Conservation (phyloP, 2,113 vertebrate genomes). For the Andinoacara biseriatus region DNA sequence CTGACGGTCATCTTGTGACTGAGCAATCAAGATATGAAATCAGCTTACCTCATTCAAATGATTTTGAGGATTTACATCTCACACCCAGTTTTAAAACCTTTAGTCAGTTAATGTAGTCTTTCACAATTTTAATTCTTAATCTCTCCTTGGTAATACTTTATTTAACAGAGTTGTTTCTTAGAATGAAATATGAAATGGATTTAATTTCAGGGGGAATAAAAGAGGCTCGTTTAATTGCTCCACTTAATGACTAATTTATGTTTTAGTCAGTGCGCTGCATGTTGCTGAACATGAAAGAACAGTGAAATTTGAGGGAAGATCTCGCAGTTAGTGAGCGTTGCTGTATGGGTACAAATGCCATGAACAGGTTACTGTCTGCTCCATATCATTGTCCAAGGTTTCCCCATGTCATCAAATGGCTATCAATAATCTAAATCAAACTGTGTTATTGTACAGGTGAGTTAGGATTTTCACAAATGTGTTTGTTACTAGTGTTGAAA, state of each 20-base stretch:
- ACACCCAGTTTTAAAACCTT: not conserved
- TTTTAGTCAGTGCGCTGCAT: not conserved
- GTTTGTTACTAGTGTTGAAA: too few species aligned
- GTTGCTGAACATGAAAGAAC: not conserved
- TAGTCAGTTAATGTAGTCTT: not conserved
- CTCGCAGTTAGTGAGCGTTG: not conserved
- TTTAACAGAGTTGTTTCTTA: conserved; percentile 3
- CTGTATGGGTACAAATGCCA: not conserved
- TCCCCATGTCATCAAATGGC: not conserved
- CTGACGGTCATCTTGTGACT: not conserved
- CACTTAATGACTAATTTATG: conserved; percentile 10
- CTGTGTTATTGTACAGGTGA: not conserved
- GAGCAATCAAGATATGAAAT: not conserved
- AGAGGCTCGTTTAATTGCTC: not conserved
- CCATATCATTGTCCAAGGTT: not conserved
- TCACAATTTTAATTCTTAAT: conserved; percentile 3
- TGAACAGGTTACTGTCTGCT: too few species aligned
- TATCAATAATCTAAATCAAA: not conserved
- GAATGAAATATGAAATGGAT: not conserved
- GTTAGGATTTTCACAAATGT: not conserved
- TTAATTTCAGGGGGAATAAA: not conserved
- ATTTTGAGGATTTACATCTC: not conserved
- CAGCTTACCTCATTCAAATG: not conserved
- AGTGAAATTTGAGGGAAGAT: rapidly evolving
- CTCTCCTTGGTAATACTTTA: conserved; percentile 6